Evolutionary conservation across 2,797 vertebrate genomes (phyloP).

Genomic region (Xyrichtys novacula): DNA sequence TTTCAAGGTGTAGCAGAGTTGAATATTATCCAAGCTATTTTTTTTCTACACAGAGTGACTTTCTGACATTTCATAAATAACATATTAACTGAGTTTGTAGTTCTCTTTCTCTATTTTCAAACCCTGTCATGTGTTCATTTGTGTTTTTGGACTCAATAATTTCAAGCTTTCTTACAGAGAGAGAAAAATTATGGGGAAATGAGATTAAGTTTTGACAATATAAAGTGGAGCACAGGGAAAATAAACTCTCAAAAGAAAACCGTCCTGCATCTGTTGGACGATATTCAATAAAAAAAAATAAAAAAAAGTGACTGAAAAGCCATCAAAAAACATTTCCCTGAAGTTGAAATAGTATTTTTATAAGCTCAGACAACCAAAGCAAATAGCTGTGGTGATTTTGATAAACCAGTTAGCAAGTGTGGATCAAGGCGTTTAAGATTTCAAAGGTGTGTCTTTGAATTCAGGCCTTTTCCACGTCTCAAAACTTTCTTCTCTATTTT

Average conservation of each 20-base stretch:
- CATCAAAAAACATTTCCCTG: conserved; percentile 77
- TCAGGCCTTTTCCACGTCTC: conserved; percentile 56
- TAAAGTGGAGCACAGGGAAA: conserved; percentile 49
- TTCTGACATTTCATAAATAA: neutral
- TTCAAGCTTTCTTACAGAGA: conserved; percentile 7
- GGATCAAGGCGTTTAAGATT: conserved; percentile 76
- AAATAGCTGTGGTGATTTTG: conserved; percentile 82
- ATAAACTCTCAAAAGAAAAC: conserved; percentile 62
- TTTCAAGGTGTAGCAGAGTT: neutral
- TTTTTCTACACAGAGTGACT: neutral
- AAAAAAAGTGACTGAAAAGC: conserved; percentile 71
- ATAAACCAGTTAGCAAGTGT: conserved; percentile 84
- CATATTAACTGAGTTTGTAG: neutral
- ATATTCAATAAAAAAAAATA: no score
- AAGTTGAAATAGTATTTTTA: conserved; percentile 80
- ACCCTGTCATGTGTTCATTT: conserved; percentile 9
- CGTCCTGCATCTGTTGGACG: conserved; percentile 56
- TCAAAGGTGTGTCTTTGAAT: conserved; percentile 81
- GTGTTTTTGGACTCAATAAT: conserved; percentile 15
- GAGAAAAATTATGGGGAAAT: conserved; percentile 30
- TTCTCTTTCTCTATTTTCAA: conserved; percentile 21
- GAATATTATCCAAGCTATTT: neutral
- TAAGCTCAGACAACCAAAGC: conserved; percentile 79
- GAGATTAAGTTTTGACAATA: conserved; percentile 62
- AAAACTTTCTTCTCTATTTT: conserved; percentile 71